A percentile compares a stretch with the other conserved stretches of the same genome.
These are phyloP conservation scores for Eonycteris spelaea DNA, from an alignment of 2,113 vertebrate genomes.

Conservation along the genomic window DNA sequence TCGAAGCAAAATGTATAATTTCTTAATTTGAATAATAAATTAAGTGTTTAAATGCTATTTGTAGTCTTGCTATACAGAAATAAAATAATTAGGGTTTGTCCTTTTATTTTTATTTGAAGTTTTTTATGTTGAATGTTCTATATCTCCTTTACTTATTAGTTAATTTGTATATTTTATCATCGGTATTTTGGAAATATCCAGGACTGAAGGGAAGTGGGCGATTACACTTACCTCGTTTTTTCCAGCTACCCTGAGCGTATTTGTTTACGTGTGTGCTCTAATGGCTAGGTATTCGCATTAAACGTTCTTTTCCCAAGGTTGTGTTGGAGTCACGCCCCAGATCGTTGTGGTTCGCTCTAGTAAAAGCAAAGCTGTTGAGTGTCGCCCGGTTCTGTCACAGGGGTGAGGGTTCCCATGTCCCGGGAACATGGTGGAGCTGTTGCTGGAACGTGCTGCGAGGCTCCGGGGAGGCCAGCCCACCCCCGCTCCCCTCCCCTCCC, in stretches of 20 bases:
- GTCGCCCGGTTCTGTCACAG: fast-evolving
- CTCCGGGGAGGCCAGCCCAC: no score
- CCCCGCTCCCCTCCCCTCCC: no score
- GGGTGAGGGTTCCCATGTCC: no score
- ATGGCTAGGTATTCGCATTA: slow-evolving; percentile 71
- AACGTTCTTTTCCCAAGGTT: slow-evolving; percentile 58
- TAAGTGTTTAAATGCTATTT: slow-evolving; percentile 86
- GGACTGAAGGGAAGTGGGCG: slow-evolving; percentile 46
- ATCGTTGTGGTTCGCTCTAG: neutral
- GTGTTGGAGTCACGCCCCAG: slow-evolving; percentile 52
- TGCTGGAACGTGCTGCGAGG: no score
- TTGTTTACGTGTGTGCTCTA: slow-evolving; percentile 77
- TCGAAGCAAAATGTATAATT: slow-evolving; percentile 85
- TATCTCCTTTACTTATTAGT: slow-evolving; percentile 56
- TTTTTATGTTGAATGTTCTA: slow-evolving; percentile 74
- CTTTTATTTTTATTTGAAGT: slow-evolving; percentile 80
- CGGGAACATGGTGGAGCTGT: no score
- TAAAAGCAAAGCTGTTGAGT: fast-evolving
- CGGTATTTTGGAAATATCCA: slow-evolving; percentile 69
- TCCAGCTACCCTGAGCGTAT: slow-evolving; percentile 46
- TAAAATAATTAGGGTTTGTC: slow-evolving; percentile 77
- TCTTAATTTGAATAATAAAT: slow-evolving; percentile 85
- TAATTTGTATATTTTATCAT: slow-evolving; percentile 75
- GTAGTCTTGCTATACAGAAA: slow-evolving; percentile 85
- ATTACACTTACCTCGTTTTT: neutral